Evolutionary conservation across 1,140 invertebrate genomes (phyloP).

Genomic region (Drosophila miranda): DNA sequence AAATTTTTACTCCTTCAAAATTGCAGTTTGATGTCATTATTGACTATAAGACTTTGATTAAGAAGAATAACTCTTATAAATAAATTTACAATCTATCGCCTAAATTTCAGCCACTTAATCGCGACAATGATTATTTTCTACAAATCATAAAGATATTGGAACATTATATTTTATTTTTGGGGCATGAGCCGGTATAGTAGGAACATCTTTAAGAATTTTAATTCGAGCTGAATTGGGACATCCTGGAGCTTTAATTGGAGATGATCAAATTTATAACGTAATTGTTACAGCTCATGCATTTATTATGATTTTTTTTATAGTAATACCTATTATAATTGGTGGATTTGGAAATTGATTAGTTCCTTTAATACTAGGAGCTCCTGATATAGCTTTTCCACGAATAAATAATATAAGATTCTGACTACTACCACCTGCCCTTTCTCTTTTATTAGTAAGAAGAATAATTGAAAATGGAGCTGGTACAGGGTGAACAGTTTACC

Average conservation of each 20-base stretch:
- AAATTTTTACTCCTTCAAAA: slow-evolving; percentile 83
- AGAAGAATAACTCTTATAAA: slow-evolving; percentile 83
- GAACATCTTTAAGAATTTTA: slow-evolving; percentile 16
- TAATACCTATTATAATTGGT: slow-evolving; percentile 90
- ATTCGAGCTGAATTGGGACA: no score
- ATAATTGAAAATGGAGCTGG: slow-evolving; percentile 84
- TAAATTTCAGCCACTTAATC: slow-evolving; percentile 84
- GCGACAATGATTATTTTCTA: slow-evolving; percentile 86
- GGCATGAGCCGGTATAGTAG: slow-evolving; percentile 78
- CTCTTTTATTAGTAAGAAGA: slow-evolving; percentile 78
- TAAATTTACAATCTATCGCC: slow-evolving; percentile 85
- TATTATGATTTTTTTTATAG: slow-evolving; percentile 88
- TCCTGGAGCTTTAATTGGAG: slow-evolving; percentile 83
- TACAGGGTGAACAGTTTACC: slow-evolving; percentile 87
- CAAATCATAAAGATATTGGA: slow-evolving; percentile 91
- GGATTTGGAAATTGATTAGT: slow-evolving; percentile 91
- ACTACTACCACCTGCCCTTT: slow-evolving; percentile 85
- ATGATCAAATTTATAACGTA: slow-evolving; percentile 89
- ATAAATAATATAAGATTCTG: slow-evolving; percentile 92
- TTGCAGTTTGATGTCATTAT: slow-evolving; percentile 84
- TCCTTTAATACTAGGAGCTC: slow-evolving; percentile 87
- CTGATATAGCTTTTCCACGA: slow-evolving; percentile 89
- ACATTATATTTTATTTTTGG: slow-evolving; percentile 84
- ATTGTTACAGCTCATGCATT: slow-evolving; percentile 77
- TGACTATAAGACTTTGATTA: slow-evolving; percentile 83